Percentiles rank a stretch among this genome's conserved stretches.
Evolutionary conservation across 1,140 invertebrate species (phyloP).

Genomic region (Aphelinus atriplicis): DNA sequence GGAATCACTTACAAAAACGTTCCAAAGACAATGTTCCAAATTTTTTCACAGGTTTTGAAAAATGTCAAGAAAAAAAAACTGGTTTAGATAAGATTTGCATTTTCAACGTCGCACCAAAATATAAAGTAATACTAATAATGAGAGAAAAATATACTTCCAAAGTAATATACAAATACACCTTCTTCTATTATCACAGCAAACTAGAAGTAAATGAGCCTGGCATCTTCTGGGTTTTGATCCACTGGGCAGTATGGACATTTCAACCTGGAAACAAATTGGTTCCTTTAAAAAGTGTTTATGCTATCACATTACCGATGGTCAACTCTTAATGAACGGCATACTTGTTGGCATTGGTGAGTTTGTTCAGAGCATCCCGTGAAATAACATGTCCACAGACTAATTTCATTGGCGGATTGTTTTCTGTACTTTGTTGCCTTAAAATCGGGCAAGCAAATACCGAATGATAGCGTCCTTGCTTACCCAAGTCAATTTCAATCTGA

Average conservation of each 20-base stretch:
- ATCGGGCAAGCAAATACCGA: constrained; percentile 99
- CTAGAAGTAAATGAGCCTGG: constrained; percentile 92
- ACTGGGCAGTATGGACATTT: constrained; percentile 99
- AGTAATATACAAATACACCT: constrained; percentile 36
- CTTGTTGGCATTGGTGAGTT: constrained; percentile 93
- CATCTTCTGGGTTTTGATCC: constrained; percentile 93
- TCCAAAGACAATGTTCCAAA: too few species aligned
- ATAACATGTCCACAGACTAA: constrained; percentile 98
- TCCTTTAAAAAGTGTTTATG: constrained; percentile 59
- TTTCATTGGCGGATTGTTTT: constrained; percentile 96
- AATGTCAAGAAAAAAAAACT: constrained; percentile 21
- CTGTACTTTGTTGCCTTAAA: constrained; percentile 93
- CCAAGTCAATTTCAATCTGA: constrained; percentile 92
- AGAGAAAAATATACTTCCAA: constrained; percentile 30
- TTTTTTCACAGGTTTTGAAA: constrained; percentile 22
- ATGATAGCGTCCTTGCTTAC: constrained; percentile 89
- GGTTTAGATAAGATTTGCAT: constrained; percentile 10
- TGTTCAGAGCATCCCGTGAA: constrained; percentile 94
- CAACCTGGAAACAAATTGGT: constrained; percentile 75
- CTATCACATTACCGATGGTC: constrained; percentile 46
- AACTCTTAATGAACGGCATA: constrained; percentile 65
- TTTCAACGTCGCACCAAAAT: constrained; percentile 27
- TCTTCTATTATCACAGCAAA: constrained; percentile 56
- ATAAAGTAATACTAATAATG: constrained; percentile 38
- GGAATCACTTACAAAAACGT: too few species aligned